Conservation (phyloP, 2,888 invertebrate genomes). For the Julus scandinavius region DNA sequence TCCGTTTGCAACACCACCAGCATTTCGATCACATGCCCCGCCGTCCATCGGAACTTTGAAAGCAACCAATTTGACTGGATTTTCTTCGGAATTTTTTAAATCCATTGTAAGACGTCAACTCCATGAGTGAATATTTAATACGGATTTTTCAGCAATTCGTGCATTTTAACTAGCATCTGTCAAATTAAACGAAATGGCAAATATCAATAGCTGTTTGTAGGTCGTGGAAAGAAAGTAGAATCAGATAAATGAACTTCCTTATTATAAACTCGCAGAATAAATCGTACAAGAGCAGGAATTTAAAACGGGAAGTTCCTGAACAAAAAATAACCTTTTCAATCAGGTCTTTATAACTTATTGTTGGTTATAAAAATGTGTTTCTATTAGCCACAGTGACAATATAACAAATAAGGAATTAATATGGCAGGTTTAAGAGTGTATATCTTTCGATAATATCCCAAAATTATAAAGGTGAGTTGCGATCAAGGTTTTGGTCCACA, state of each 20-base stretch:
- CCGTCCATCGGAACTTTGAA: conserved; percentile 51
- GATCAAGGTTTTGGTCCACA: too few relatives aligned
- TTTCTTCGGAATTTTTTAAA: conserved; percentile 44
- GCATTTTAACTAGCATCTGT: conserved; percentile 10
- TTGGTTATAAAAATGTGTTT: too few relatives aligned
- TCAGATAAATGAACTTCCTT: background rate
- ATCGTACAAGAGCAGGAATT: background rate
- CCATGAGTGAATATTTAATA: conserved; percentile 24
- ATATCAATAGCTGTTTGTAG: background rate
- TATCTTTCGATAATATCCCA: too few relatives aligned
- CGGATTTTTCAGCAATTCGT: background rate
- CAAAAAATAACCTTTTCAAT: background rate
- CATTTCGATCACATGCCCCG: background rate
- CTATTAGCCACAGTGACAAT: too few relatives aligned
- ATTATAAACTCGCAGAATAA: background rate
- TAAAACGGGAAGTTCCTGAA: background rate
- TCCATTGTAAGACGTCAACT: conserved; percentile 38
- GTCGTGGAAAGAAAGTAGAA: background rate
- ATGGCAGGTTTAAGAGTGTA: too few relatives aligned
- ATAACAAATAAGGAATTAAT: too few relatives aligned
- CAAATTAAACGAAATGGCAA: background rate
- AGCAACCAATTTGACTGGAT: conserved; percentile 51
- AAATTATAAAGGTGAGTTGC: too few relatives aligned
- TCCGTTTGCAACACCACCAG: background rate
- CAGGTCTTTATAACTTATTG: too few relatives aligned